Evolutionary conservation across 2,888 invertebrate species (phyloP).

Genomic region (Neoaliturus tenellus): DNA sequence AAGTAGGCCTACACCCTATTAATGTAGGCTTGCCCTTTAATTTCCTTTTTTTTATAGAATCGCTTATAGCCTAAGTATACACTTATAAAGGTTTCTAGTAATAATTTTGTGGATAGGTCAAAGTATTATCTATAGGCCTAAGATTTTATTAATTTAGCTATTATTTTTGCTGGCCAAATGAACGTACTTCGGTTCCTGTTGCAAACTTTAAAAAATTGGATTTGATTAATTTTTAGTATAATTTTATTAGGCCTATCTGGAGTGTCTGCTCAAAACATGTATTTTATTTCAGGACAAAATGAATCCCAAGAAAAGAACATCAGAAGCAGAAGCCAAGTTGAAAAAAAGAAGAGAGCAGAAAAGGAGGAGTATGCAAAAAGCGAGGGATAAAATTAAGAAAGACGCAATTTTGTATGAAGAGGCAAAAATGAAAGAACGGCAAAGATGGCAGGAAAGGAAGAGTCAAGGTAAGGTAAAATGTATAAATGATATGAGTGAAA

Average conservation of each 20-base stretch:
- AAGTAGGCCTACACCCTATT: background rate
- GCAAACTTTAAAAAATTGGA: background rate
- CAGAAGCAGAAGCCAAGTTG: conserved; percentile 32
- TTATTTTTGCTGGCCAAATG: background rate
- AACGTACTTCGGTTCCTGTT: background rate
- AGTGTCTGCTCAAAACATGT: background rate
- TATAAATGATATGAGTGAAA: background rate
- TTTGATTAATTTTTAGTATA: background rate
- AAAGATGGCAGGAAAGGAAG: conserved; percentile 24
- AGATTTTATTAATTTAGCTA: too few species aligned
- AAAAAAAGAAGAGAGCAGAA: conserved; percentile 51
- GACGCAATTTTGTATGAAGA: conserved; percentile 12
- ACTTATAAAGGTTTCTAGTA: background rate
- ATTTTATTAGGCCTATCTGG: background rate
- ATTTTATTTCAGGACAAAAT: background rate
- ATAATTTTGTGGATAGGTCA: background rate
- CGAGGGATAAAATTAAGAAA: conserved; percentile 14
- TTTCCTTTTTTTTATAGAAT: background rate
- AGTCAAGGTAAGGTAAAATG: conserved; percentile 3
- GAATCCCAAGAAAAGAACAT: conserved; percentile 20
- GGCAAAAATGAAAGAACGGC: conserved; percentile 10
- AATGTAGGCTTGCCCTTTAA: background rate
- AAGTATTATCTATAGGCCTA: background rate
- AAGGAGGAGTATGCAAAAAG: conserved; percentile 34
- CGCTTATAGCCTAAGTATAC: background rate